Percentiles rank a stretch among this genome's conserved stretches.
These are phyloP conservation scores for Papilio protenor DNA, from an alignment of 2,888 invertebrate genomes.

Conservation along the genomic window DNA sequence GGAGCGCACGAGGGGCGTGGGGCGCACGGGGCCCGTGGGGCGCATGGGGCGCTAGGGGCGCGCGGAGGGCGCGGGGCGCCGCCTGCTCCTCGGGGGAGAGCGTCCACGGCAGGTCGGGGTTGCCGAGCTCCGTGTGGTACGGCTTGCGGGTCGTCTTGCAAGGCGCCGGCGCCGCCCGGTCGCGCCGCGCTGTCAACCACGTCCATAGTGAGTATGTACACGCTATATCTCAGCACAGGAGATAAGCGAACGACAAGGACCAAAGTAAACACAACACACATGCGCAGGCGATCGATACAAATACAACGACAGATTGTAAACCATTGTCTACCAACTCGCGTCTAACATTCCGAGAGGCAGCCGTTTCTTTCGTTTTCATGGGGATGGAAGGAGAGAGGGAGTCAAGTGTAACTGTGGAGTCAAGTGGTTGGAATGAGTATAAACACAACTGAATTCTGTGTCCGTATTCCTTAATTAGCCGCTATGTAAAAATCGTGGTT, in stretches of 20 bases:
- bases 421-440: too few species aligned
- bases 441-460: too few species aligned
- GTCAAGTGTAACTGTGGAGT: neutral
- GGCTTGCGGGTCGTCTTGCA: conserved; percentile 65
- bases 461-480: too few species aligned
- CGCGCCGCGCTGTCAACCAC: conserved; percentile 54
- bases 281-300: conserved; percentile 23
- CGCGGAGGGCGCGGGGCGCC: neutral
- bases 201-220: conserved; percentile 31
- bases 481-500: too few species aligned
- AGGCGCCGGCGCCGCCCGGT: conserved; percentile 68
- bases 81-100: conserved; percentile 51
- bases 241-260: conserved; percentile 31
- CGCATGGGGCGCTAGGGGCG: neutral
- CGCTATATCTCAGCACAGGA: neutral
- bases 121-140: conserved; percentile 71
- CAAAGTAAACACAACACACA: conserved; percentile 37
- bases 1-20: conserved; percentile 58
- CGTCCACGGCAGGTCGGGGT: conserved; percentile 78
- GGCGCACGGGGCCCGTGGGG: conserved; percentile 48
- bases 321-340: conserved; percentile 1
- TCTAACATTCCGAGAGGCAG: neutral
- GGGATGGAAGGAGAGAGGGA: neutral
- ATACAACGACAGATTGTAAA: conserved; percentile 39
- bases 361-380: neutral